phyloP scores from a whole-genome alignment of 2,113 vertebrate species.

The Dromiciops gliroides region DNA sequence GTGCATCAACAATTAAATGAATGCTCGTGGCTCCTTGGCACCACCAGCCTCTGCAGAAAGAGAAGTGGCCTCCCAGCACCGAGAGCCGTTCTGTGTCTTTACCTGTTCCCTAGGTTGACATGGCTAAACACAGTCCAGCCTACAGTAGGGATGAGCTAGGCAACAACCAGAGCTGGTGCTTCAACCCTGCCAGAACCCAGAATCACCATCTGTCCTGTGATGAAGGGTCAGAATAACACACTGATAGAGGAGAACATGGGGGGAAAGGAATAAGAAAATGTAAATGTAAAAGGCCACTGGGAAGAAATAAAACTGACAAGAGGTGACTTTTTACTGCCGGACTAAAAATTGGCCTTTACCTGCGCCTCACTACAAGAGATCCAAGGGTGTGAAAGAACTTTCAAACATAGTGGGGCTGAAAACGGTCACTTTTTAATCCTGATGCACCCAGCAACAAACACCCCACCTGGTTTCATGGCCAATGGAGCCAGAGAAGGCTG shows the following conservation, averaged over 20 bases:
- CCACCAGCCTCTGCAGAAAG: neutral
- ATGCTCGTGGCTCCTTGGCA: neutral
- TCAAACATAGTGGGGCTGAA: too few species aligned
- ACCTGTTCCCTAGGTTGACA: neutral
- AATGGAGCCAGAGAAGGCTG: neutral
- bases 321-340: too few species aligned
- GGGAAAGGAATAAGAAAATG: neutral
- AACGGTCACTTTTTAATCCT: neutral
- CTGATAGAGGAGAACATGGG: neutral
- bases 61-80: neutral
- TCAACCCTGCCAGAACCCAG: neutral
- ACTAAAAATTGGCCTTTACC: too few species aligned
- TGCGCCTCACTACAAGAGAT: too few species aligned
- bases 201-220: neutral
- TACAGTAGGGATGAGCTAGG: neutral
- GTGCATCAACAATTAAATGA: neutral
- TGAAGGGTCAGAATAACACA: neutral
- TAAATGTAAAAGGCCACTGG: too few species aligned
- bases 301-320: too few species aligned
- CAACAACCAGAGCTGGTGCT: neutral
- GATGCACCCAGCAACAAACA: too few species aligned
- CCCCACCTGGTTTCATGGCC: neutral
- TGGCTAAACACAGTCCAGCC: neutral
- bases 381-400: too few species aligned
- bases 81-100: neutral